Evolutionary conservation across 2,888 invertebrate species (phyloP).

Genomic region (Embidobia sp.): DNA sequence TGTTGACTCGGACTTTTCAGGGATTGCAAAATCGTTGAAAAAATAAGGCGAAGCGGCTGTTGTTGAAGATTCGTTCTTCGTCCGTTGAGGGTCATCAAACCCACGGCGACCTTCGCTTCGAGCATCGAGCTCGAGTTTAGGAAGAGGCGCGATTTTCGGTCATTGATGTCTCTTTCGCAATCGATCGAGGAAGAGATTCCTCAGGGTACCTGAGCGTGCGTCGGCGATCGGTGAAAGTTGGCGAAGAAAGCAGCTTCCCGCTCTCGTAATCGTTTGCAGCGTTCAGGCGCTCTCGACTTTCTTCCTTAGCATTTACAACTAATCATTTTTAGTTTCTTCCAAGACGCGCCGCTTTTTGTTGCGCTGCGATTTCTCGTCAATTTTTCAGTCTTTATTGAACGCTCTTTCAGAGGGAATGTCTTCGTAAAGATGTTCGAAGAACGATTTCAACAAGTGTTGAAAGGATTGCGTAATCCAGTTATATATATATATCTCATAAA

Average conservation of each 20-base stretch:
- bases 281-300: slow-evolving; percentile 17
- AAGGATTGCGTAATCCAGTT: too few species aligned
- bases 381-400: too few species aligned
- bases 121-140: slow-evolving; percentile 9
- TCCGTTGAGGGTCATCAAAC: slow-evolving; percentile 30
- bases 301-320: not conserved
- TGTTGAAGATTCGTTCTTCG: too few species aligned
- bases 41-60: too few species aligned
- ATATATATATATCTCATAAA: too few species aligned
- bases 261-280: slow-evolving; percentile 60
- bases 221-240: slow-evolving; percentile 77
- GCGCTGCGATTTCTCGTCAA: too few species aligned
- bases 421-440: too few species aligned
- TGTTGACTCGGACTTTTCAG: too few species aligned
- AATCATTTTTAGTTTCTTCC: too few species aligned
- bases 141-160: slow-evolving; percentile 59
- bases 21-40: too few species aligned
- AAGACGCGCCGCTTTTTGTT: not conserved
- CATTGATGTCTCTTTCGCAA: slow-evolving; percentile 50
- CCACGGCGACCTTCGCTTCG: slow-evolving; percentile 27
- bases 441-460: too few species aligned
- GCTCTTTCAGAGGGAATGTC: too few species aligned
- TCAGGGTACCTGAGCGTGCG: slow-evolving; percentile 72
- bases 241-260: slow-evolving; percentile 77
- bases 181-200: slow-evolving; percentile 62